These are phyloP conservation scores for Ferrisia virgata DNA, from an alignment of 2,888 invertebrate genomes.

Conservation along the genomic window DNA sequence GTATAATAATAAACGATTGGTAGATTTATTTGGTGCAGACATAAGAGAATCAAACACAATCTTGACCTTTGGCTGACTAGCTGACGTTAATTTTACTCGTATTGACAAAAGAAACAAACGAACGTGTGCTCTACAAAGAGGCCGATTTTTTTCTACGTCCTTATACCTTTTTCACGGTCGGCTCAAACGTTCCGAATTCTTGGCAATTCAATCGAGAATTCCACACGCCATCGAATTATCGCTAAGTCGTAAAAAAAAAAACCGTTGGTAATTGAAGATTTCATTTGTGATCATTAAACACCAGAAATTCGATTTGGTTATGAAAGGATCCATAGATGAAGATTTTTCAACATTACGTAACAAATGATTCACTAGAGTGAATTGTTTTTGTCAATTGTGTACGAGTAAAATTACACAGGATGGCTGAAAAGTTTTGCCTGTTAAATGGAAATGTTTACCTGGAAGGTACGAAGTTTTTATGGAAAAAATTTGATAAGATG, in stretches of 20 bases:
- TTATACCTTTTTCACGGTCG: not conserved
- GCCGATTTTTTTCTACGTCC: conserved; percentile 24
- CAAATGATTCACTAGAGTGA: too few relatives aligned
- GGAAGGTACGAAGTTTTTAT: too few relatives aligned
- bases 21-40: not conserved
- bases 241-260: not conserved
- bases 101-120: not conserved
- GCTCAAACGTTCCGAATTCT: not conserved
- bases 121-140: not conserved
- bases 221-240: not conserved
- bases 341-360: not conserved
- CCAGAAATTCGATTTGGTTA: not conserved
- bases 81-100: not conserved
- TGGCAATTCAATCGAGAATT: not conserved
- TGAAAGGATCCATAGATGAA: not conserved
- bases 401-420: too few relatives aligned
- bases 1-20: not conserved
- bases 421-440: too few relatives aligned
- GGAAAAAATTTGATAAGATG: too few relatives aligned
- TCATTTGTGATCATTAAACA: not conserved
- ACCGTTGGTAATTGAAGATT: not conserved
- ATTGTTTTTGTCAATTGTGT: too few relatives aligned
- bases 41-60: not conserved
- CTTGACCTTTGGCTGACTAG: conserved; percentile 4
- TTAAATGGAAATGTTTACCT: too few relatives aligned